Conservation (phyloP, 2,797 vertebrate genomes). For the Vultur gryphus region DNA sequence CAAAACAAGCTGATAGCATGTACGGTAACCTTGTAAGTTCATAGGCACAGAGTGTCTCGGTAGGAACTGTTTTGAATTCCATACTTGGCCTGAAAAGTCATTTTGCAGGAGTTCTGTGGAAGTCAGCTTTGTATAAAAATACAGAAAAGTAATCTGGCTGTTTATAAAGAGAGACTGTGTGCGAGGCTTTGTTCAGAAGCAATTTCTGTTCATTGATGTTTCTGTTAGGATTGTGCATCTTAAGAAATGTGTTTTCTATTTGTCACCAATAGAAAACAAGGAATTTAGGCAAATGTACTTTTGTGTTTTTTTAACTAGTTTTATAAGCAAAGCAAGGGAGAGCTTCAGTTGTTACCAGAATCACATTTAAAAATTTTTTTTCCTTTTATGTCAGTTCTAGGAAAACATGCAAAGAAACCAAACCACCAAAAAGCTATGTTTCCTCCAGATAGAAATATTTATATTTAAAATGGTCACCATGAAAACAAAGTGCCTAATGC, state of each 20-base stretch:
- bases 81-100: slow-evolving; percentile 46
- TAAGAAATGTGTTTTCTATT: not conserved
- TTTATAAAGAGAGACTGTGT: not conserved
- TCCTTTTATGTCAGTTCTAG: not conserved
- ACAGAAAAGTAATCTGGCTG: not conserved
- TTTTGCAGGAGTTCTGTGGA: slow-evolving; percentile 41
- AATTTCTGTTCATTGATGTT: not conserved
- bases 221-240: not conserved
- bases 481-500: not conserved
- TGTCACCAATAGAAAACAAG: not conserved
- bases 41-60: slow-evolving; percentile 48
- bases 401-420: not conserved
- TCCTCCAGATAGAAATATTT: slow-evolving; percentile 22
- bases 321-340: not conserved
- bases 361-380: not conserved
- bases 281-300: not conserved
- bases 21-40: slow-evolving; percentile 59
- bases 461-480: not conserved
- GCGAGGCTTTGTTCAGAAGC: not conserved
- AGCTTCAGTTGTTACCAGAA: not conserved
- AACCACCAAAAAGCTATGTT: not conserved
- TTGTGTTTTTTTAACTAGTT: not conserved
- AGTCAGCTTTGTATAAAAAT: slow-evolving; percentile 14
- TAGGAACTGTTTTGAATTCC: slow-evolving; percentile 64
- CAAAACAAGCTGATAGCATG: slow-evolving; percentile 68